Base-by-base conservation (phyloP, 2,113 vertebrate species). In the Hucho hucho region DNA sequence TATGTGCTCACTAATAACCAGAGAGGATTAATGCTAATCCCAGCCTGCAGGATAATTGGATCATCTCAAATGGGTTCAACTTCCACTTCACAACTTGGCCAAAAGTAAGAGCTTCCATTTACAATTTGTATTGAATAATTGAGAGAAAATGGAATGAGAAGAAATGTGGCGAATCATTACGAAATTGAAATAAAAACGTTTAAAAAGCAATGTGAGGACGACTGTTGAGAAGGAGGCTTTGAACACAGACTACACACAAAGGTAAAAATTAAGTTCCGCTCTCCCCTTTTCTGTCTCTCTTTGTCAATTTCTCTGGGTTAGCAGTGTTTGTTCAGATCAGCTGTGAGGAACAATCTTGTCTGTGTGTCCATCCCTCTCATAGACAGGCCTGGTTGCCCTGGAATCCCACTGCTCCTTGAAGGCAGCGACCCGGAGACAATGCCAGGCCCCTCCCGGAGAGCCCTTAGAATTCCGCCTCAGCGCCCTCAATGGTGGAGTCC, bases 21-120 rank as follows among this genome's bases (percentile, higher is more conserved):
- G 76, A 86, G 84, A 75, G 86, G 87, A 92, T 91, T 88, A 87
- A 84, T 85, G 79, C 82, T 88, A 92, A 93, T 89, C 87, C 86
- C n/a, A 43, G 82, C 75, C 80, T 77, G 78, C 77, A 79, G 88
- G 84, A 87, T 89, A 91, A 91, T 84, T 89, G 89, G 86, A 93
- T 90, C 87, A 89, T 90, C 80, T 83, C 82, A 77, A 83, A 61
- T 64, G 83, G 87, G 58, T 79, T 80, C 46, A 72, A 83, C 66
- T 79, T 85, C 49, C 67, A 82, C 77, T 79, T 83, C 72, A 77
- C 76, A 67, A 87, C 77, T 79, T 37, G 13, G 20, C 25, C 46
- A 61, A 83, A 83, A 68, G 53, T 25, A 80, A 83, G 63, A 68
- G 75, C 80, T 88, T 81, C 69, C 74, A 77, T 75, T 82, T 82